A percentile compares a stretch with the other conserved stretches of the same genome.
Evolutionary conservation across 2,888 invertebrate genomes (phyloP).

Genomic region (Strigamia transsilvanica): DNA sequence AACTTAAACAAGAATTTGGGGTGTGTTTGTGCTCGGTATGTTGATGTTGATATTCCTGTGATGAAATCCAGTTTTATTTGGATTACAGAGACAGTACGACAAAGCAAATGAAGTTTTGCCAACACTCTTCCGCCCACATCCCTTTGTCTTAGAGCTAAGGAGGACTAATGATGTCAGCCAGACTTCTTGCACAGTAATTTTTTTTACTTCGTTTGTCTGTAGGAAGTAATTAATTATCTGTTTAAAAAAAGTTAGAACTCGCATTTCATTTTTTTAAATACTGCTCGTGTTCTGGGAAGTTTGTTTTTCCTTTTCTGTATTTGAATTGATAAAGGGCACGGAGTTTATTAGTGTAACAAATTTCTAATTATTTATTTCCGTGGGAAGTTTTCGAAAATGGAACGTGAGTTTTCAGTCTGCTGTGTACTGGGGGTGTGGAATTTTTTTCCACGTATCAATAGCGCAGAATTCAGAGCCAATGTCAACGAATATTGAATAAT

Average conservation of each 20-base stretch:
- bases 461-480: neutral
- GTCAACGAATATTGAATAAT: neutral
- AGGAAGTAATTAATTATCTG: constrained; percentile 32
- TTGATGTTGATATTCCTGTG: constrained; percentile 17
- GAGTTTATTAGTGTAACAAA: constrained; percentile 7
- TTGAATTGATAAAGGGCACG: neutral
- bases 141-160: neutral
- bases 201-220: constrained; percentile 17
- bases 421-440: neutral
- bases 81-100: constrained; percentile 31
- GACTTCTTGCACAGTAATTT: neutral
- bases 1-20: neutral
- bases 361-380: constrained; percentile 26
- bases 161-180: neutral
- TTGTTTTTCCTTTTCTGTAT: neutral
- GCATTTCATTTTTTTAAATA: constrained; percentile 3
- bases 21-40: neutral
- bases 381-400: neutral
- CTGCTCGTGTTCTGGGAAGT: neutral
- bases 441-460: neutral
- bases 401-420: neutral
- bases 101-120: constrained; percentile 19
- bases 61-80: constrained; percentile 47
- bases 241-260: neutral
- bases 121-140: neutral